Percentiles rank a stretch among this genome's conserved stretches.
phyloP scores from a whole-genome alignment of 2,888 invertebrate species.

The Caenorhabditis doughertyi region DNA sequence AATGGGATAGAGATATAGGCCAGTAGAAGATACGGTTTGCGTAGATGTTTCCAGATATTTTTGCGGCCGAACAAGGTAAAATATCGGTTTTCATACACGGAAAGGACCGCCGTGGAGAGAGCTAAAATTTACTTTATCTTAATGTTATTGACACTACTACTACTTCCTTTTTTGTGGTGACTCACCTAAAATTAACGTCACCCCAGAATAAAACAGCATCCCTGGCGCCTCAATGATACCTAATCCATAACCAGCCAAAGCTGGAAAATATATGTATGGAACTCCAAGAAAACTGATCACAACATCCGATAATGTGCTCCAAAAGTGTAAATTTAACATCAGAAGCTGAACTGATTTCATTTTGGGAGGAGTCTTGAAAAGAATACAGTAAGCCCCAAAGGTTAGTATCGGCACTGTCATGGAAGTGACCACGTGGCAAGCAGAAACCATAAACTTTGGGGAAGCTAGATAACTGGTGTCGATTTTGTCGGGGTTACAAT shows the following conservation, averaged over 20 bases:
- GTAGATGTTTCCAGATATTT: neutral
- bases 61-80: neutral
- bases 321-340: constrained; percentile 13
- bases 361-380: neutral
- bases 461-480: neutral
- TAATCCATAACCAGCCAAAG: neutral
- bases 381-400: neutral
- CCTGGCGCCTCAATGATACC: neutral
- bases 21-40: neutral
- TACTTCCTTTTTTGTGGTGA: too few species aligned
- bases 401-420: neutral
- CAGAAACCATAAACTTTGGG: neutral
- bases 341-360: constrained; percentile 2
- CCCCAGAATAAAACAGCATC: too few species aligned
- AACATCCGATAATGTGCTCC: neutral
- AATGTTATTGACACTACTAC: too few species aligned
- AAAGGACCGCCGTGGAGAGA: too few species aligned
- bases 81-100: too few species aligned
- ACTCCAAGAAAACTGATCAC: neutral
- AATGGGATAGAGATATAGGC: neutral
- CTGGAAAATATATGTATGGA: neutral
- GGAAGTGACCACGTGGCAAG: neutral
- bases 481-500: neutral
- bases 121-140: too few species aligned
- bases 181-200: too few species aligned